Evolutionary conservation across 1,140 invertebrate species (phyloP).

Genomic region (Helicoverpa zea): DNA sequence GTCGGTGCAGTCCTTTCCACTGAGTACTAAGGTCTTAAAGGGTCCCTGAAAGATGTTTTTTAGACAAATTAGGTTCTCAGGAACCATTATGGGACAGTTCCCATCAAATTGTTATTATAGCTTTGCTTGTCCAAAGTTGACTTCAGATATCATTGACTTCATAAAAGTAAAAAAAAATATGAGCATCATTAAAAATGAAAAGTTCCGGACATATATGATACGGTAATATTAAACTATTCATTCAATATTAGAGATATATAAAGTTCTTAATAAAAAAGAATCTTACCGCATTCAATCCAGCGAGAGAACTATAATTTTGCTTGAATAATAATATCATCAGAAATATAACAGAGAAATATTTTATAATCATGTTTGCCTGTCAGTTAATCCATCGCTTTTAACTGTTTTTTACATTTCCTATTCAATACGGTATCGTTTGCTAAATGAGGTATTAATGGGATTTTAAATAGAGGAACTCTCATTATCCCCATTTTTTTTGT

Average conservation of each 20-base stretch:
- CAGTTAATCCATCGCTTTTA: neutral
- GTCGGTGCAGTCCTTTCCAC: neutral
- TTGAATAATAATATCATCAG: neutral
- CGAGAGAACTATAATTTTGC: neutral
- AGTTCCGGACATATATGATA: no score
- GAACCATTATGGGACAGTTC: no score
- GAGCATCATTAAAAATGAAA: no score
- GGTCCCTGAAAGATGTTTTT: constrained; percentile 16
- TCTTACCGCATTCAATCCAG: neutral
- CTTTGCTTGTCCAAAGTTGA: no score
- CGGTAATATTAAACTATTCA: no score
- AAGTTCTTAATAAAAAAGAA: neutral
- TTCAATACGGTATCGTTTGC: no score
- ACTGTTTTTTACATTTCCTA: neutral
- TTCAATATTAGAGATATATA: no score
- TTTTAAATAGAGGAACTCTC: neutral
- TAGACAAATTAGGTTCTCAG: no score
- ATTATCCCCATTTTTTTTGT: no score
- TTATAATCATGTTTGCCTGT: neutral
- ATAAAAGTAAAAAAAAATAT: no score
- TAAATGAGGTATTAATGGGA: neutral
- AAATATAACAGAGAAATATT: constrained; percentile 5
- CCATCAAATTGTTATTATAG: no score
- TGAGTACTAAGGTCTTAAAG: neutral
- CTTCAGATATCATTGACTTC: no score